Base-by-base conservation (phyloP, 2,113 vertebrate genomes). In the Mystacornis crossleyi region DNA sequence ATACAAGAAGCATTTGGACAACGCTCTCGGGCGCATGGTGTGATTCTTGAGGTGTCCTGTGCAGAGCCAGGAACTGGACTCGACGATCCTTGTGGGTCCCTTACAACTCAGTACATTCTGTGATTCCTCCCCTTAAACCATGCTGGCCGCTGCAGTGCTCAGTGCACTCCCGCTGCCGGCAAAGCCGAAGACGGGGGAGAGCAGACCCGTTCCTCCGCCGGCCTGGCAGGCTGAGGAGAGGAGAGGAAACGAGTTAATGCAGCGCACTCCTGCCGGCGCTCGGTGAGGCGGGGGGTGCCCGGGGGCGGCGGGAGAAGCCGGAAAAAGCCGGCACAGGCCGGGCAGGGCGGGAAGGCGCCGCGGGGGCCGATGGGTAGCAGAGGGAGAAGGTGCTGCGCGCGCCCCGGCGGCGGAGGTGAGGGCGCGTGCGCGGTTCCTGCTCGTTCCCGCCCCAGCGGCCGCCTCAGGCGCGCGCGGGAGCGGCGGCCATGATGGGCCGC, bases 231-330 rank as follows among this genome's bases (percentile, higher is more conserved):
- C 28, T 4, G 60, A 4, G 0, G 21, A 18, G 18, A 42, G 8
- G 10, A 4, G 9, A 42, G 5, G 9, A 3, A 14, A 33, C 14
- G 12, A 28, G 18, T 0, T 1, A 10, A 9, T 5, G 1, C 1
- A 4, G 14, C 26, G 2, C 33, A 5, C 4, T 58, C 18, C 65
- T 0, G 55, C 21, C 8, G 5, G 15, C 2, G 45, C 33, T 12
- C 5, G 11, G 13, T 4, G 36, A 16, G 9, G 31, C 31, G 19
- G 20, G 24, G 14, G 36, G 28, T 2, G 21, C 7, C 6, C 18
- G 13, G 5, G 10, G 11, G 6, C 11, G 14, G 9, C 14, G 24
- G 54, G 15, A 40, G 24, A 25, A 31, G 20, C 38, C 15, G 34
- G 25, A 9, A 29, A 11, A 15, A 33, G 58, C 5, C 29, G 29